Evolutionary conservation across 2,888 invertebrate genomes (phyloP), one percentile per base, ranked within the genome.

Genomic region (Agrochola lota): DNA sequence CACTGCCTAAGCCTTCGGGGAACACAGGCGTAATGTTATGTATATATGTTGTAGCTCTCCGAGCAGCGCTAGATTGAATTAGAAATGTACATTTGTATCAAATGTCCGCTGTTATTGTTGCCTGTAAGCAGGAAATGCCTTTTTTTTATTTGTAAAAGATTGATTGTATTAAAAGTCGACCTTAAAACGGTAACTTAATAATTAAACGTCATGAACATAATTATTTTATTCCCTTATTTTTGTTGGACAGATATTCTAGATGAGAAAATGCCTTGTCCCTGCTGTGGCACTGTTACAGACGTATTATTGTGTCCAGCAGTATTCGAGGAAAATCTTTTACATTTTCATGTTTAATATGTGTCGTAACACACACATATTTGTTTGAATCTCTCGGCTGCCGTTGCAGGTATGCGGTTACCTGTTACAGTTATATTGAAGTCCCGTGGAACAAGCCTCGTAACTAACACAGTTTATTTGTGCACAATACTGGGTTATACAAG

Each of bases 361-460:
- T 26, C 70, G 2, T 26, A 11, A n/a, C 52, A 15, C 46, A 15
- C 55, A 17, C 43, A 57, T 52, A 49, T 55, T 59, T 30, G 59
- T 30, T 17, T 43, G n/a, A 7, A 60, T 11, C 35, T 17, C n/a
- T 11, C n/a, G 7, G 69, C 17, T 12, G 46, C 23, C 4, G 12
- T 64, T 11, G 40, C 1, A 52, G 49, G 40, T 4, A 30, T 20
- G 52, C 78, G 17, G 64, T 8, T 40, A 40, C 26, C 35, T 26
- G 43, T 9, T 35, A 46, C 52, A 26, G 20, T 52, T 12, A 77
- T 35, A 59, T 17, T 12, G 20, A 26, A 70, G 40, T 12, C 20
- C 15, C 52, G 59, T 40, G 43, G 17, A 81, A 43, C 62, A 49
- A 57, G 60, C 46, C 15, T 23, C 78, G 55, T 83, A 78, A 78